Evolutionary conservation across 2,888 invertebrate genomes (phyloP).

Genomic region (Pyrrhia umbra): DNA sequence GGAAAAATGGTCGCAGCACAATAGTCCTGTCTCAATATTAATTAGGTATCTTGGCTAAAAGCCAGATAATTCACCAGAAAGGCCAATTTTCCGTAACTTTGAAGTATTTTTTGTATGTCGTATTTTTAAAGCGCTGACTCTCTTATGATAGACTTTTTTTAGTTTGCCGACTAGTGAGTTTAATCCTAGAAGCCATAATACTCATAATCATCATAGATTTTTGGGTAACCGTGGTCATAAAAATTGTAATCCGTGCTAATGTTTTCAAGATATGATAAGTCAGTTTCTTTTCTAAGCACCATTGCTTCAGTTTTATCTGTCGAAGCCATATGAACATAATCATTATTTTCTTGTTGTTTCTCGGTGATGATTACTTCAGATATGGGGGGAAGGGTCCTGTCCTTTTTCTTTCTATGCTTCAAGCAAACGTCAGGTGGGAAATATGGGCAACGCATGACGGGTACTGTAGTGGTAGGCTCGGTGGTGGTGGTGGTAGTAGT

Average conservation of each 20-base stretch:
- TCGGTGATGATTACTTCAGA: not conserved
- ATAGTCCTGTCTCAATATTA: too few relatives aligned
- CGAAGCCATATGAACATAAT: not conserved
- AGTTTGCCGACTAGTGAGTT: too few relatives aligned
- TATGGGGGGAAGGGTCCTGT: fast-evolving
- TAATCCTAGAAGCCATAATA: too few relatives aligned
- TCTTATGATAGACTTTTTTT: too few relatives aligned
- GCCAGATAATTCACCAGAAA: too few relatives aligned
- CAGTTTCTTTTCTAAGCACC: not conserved
- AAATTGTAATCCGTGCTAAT: slow-evolving; percentile 13
- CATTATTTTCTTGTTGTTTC: not conserved
- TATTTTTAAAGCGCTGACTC: too few relatives aligned
- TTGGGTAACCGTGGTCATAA: slow-evolving; percentile 10
- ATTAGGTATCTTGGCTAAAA: too few relatives aligned
- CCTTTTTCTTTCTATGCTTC: slow-evolving; percentile 24
- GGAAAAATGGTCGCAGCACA: too few relatives aligned
- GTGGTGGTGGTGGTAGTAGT: slow-evolving; percentile 4
- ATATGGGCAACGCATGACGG: slow-evolving; percentile 29
- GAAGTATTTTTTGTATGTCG: too few relatives aligned
- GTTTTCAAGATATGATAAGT: not conserved
- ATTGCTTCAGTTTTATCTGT: not conserved
- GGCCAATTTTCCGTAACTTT: too few relatives aligned
- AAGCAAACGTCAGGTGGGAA: slow-evolving; percentile 29
- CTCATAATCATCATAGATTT: not conserved
- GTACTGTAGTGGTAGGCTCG: not conserved